These are phyloP conservation scores for Tetramorium bicarinatum DNA, from an alignment of 2,888 invertebrate genomes.

Conservation along the genomic window DNA sequence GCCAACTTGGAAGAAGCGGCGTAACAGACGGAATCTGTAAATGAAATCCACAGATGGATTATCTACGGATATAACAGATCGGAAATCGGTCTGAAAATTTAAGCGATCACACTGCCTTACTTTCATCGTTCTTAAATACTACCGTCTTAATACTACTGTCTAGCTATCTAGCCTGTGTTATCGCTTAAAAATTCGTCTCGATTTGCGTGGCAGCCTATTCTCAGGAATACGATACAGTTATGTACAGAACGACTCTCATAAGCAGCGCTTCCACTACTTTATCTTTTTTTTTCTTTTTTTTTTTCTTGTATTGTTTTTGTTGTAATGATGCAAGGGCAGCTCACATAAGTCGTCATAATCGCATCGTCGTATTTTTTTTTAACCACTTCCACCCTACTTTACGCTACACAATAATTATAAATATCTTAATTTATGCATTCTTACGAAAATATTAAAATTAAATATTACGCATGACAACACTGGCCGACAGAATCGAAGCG, in stretches of 20 bases:
- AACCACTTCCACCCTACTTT: slow-evolving; percentile 29
- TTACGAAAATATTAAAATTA: slow-evolving; percentile 59
- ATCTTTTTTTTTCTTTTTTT: slow-evolving; percentile 45
- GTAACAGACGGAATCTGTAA: neutral
- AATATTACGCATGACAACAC: slow-evolving; percentile 57
- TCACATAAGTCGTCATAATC: slow-evolving; percentile 47
- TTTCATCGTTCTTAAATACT: slow-evolving; percentile 36
- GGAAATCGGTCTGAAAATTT: neutral
- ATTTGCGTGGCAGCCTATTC: neutral
- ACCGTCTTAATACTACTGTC: slow-evolving; percentile 13
- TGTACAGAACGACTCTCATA: slow-evolving; percentile 62
- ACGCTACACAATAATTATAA: slow-evolving; percentile 49
- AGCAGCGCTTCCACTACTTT: slow-evolving; percentile 54
- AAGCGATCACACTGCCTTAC: slow-evolving; percentile 27
- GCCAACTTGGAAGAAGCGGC: neutral
- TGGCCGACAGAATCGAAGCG: slow-evolving; percentile 59
- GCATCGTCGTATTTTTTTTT: slow-evolving; percentile 34
- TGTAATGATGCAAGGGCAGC: slow-evolving; percentile 42
- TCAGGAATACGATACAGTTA: slow-evolving; percentile 25
- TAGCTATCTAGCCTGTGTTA: neutral
- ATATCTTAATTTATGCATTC: slow-evolving; percentile 39
- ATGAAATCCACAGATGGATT: neutral
- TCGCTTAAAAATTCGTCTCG: slow-evolving; percentile 11
- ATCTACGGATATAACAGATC: neutral
- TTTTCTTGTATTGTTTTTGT: slow-evolving; percentile 39